A percentile compares a stretch with the other conserved stretches of the same genome.
Evolutionary conservation across 2,888 invertebrate species (phyloP).

Genomic region (Tinea semifulvella): DNA sequence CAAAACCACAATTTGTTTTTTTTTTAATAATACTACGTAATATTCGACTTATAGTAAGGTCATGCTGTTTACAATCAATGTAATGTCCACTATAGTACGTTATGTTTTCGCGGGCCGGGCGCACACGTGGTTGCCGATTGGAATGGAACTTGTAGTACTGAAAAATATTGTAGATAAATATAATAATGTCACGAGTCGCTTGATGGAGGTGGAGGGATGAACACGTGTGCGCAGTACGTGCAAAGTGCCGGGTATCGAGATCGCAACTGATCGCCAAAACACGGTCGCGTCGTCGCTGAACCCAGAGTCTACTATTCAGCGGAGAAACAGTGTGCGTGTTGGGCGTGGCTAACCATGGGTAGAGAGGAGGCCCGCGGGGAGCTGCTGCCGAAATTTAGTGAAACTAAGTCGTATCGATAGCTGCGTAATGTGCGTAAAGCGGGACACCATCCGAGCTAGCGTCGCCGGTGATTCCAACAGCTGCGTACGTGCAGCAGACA

Average conservation of each 20-base stretch:
- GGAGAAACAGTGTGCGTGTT: slow-evolving; percentile 45
- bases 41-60: not conserved
- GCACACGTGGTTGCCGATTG: slow-evolving; percentile 42
- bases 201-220: slow-evolving; percentile 24
- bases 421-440: not conserved
- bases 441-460: too few species aligned
- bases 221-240: slow-evolving; percentile 51
- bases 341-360: slow-evolving; percentile 41
- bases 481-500: too few species aligned
- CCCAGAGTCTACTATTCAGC: not conserved
- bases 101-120: slow-evolving; percentile 25
- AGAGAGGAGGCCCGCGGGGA: slow-evolving; percentile 36
- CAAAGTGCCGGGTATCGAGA: slow-evolving; percentile 46
- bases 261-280: slow-evolving; percentile 33
- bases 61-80: slow-evolving; percentile 1
- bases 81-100: too few species aligned
- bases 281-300: slow-evolving; percentile 3
- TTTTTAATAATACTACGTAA: not conserved
- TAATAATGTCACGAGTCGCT: slow-evolving; percentile 24
- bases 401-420: not conserved
- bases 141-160: slow-evolving; percentile 17
- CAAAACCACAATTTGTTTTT: not conserved
- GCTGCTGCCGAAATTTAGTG: slow-evolving; percentile 13
- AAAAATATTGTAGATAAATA: slow-evolving; percentile 19
- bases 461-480: too few species aligned